Evolutionary conservation across 2,113 vertebrate species (phyloP).

Genomic region (Xenopus laevis): DNA sequence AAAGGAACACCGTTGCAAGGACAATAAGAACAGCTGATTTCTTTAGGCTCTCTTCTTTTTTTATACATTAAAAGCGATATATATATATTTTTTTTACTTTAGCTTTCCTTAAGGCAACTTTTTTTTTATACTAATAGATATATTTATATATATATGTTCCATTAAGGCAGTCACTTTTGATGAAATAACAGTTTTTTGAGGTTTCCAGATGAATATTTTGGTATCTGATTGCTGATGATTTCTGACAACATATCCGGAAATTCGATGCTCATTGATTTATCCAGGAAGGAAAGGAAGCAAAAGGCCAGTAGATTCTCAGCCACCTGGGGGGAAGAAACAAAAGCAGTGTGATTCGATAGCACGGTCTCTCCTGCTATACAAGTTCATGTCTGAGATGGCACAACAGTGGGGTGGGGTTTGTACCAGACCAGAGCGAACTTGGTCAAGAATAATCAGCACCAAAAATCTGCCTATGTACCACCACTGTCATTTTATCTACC

Average conservation of each 20-base stretch:
- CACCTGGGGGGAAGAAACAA: constrained; percentile 70
- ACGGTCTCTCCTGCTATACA: no score
- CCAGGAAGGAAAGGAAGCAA: constrained; percentile 98
- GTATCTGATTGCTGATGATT: constrained; percentile 99
- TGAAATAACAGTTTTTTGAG: constrained; percentile 97
- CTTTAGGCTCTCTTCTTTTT: constrained; percentile 46
- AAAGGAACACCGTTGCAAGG: constrained; percentile 63
- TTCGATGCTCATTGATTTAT: constrained; percentile 92
- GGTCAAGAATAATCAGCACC: no score
- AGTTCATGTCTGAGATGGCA: no score
- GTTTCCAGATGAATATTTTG: constrained; percentile 96
- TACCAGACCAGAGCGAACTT: no score
- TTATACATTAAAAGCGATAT: constrained; percentile 68
- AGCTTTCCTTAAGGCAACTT: constrained; percentile 86
- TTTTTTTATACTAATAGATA: constrained; percentile 62
- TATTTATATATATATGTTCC: constrained; percentile 25
- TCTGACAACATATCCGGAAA: constrained; percentile 98
- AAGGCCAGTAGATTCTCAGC: constrained; percentile 90
- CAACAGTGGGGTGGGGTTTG: no score
- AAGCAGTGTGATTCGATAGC: not conserved
- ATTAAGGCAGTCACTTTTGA: constrained; percentile 92
- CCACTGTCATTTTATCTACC: no score
- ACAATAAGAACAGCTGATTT: constrained; percentile 61
- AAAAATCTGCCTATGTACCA: no score
- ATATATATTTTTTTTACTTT: constrained; percentile 59